These are phyloP conservation scores for Bedellia somnulentella DNA, from an alignment of 2,888 invertebrate species.

Conservation along the genomic window DNA sequence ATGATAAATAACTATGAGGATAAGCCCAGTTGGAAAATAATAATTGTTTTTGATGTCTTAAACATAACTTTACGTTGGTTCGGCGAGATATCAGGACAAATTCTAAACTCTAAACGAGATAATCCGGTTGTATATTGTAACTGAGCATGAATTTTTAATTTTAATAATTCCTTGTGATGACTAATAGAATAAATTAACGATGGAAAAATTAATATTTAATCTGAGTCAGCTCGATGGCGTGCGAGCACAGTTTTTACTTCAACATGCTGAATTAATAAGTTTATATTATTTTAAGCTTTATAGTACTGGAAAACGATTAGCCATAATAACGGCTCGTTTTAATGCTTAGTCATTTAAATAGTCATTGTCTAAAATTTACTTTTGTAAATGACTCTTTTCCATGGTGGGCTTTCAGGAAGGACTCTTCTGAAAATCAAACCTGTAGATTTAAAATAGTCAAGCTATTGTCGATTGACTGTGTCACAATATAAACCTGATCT, in stretches of 20 bases:
- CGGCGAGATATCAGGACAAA: constrained; percentile 18
- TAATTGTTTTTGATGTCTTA: constrained; percentile 60
- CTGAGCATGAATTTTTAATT: constrained; percentile 2
- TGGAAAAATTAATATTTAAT: no score
- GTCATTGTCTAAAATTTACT: no score
- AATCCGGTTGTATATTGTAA: constrained; percentile 3
- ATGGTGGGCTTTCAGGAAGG: no score
- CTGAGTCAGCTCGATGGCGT: neutral
- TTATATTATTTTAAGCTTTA: no score
- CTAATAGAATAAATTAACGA: constrained; percentile 3
- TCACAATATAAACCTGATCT: no score
- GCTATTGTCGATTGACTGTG: no score
- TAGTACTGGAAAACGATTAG: neutral
- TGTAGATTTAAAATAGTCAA: no score
- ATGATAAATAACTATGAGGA: constrained; percentile 56
- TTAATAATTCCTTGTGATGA: constrained; percentile 1
- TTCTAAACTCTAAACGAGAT: constrained; percentile 5
- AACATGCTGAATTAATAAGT: no score
- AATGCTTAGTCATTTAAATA: no score
- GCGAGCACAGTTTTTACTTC: neutral
- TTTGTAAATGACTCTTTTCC: no score
- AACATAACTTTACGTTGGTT: constrained; percentile 39
- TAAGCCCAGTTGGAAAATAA: constrained; percentile 50
- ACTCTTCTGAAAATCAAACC: no score
- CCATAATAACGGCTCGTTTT: no score